phyloP scores from a whole-genome alignment of 2,113 vertebrate genomes.

The Nycticebus coucang region DNA sequence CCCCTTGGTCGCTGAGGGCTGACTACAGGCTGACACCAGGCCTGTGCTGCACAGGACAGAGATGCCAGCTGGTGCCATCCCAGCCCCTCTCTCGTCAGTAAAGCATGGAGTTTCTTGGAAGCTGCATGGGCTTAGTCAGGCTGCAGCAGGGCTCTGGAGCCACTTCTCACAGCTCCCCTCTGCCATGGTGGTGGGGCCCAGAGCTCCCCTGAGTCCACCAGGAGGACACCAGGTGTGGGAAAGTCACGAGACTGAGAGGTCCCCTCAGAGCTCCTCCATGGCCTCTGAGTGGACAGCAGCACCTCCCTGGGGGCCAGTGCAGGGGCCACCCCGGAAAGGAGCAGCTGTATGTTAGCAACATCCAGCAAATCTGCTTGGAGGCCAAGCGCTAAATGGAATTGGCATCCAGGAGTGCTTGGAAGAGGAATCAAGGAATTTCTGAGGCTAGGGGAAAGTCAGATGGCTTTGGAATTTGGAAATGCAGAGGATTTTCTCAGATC shows the following conservation, averaged over 20 bases:
- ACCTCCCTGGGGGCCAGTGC: background rate
- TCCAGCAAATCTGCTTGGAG: background rate
- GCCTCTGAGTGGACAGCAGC: accelerated
- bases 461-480: background rate
- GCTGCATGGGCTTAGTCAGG: background rate
- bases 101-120: background rate
- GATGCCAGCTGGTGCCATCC: accelerated
- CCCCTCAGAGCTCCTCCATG: accelerated
- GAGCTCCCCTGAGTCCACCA: accelerated
- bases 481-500: background rate
- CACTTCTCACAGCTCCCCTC: background rate
- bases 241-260: accelerated
- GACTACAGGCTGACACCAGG: accelerated
- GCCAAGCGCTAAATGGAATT: accelerated
- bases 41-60: accelerated
- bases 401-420: background rate
- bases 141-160: background rate
- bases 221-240: accelerated
- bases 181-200: accelerated
- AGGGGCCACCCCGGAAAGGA: too few species aligned
- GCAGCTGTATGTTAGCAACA: accelerated
- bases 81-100: accelerated
- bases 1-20: accelerated
- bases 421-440: background rate
- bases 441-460: background rate